Percentiles rank a stretch among this genome's conserved stretches.
phyloP scores from a whole-genome alignment of 2,888 invertebrate genomes.

The Idaea dimidiata region DNA sequence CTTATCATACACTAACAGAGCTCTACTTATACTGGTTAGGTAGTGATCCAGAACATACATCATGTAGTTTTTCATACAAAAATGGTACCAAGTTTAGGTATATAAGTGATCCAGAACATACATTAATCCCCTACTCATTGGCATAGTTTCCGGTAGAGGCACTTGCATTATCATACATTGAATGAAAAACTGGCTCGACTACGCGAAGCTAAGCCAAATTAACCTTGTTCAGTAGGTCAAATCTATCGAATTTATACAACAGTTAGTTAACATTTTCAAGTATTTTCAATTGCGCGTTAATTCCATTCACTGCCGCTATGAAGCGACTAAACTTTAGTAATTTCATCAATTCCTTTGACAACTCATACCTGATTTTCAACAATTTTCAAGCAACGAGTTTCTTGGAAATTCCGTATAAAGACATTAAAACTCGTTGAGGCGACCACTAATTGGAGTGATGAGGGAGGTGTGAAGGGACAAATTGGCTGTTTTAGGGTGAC shows the following conservation, averaged over 20 bases:
- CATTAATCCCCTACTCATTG: too few relatives aligned
- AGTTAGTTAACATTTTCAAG: background rate
- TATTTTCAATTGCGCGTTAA: background rate
- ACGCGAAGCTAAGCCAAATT: too few relatives aligned
- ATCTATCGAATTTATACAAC: background rate
- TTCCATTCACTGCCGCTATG: background rate
- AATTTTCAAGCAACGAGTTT: conserved; percentile 10
- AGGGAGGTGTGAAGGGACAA: conserved; percentile 60
- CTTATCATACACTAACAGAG: too few relatives aligned
- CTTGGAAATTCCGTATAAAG: conserved; percentile 48
- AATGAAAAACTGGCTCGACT: too few relatives aligned
- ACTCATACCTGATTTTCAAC: conserved; percentile 1
- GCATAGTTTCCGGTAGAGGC: too few relatives aligned
- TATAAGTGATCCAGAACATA: too few relatives aligned
- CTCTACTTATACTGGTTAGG: too few relatives aligned
- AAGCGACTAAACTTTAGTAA: background rate
- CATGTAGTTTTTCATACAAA: too few relatives aligned
- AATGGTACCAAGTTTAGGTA: too few relatives aligned
- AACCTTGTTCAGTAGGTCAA: too few relatives aligned
- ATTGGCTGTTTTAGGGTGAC: conserved; percentile 73
- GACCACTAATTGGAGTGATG: conserved; percentile 66
- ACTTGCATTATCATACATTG: too few relatives aligned
- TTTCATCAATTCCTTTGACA: conserved; percentile 1
- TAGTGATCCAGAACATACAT: too few relatives aligned
- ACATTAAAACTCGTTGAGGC: conserved; percentile 58